Evolutionary conservation across 1,140 invertebrate genomes (phyloP), one percentile per base, ranked within the genome.

Genomic region (Drosophila setifemur): DNA sequence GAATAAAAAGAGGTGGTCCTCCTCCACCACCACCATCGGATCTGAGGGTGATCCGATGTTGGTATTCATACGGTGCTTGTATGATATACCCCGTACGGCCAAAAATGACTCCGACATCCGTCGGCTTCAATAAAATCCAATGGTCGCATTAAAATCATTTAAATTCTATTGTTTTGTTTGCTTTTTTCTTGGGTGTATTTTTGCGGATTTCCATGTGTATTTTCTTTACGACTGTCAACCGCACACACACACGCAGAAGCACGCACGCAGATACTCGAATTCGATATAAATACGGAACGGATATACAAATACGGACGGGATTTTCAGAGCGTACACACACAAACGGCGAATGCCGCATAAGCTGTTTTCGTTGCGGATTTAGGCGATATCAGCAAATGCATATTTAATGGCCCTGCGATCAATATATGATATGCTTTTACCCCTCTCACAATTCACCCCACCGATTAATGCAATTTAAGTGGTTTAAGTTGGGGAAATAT

Each of bases 101-200:
- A 11, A 54, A 68, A 72, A 64, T 68, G 60, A 67, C 67, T 49
- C n/a, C 37, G 26, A 39, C 53, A 70, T 70, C 44, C 74, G 79
- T 66, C 44, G 64, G 64, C 70, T 85, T 72, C 81, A 71, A 85
- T 86, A 85, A 85, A 85, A 85, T 85, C 69, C 81, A 81, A 85
- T 86, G 81, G 73, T 57, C 79, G 79, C 81, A 85, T 85, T 85
- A 85, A 85, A 85, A 85, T 85, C 79, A 86, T 85, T 85, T 85
- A 85, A 85, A 85, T 85, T 85, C 79, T 86, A 85, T 85, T 85
- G 81, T 86, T 86, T 81, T 85, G 77, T 55, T 70, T 74, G 71
- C 54, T 72, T 63, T 68, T 68, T 44, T 60, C 45, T 60, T 66
- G 37, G 43, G 47, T 23, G 4, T 16, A n/a, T 37, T 14, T 45